Evolutionary conservation across 2,888 invertebrate species (phyloP).

Genomic region (Amorpha juglandis): DNA sequence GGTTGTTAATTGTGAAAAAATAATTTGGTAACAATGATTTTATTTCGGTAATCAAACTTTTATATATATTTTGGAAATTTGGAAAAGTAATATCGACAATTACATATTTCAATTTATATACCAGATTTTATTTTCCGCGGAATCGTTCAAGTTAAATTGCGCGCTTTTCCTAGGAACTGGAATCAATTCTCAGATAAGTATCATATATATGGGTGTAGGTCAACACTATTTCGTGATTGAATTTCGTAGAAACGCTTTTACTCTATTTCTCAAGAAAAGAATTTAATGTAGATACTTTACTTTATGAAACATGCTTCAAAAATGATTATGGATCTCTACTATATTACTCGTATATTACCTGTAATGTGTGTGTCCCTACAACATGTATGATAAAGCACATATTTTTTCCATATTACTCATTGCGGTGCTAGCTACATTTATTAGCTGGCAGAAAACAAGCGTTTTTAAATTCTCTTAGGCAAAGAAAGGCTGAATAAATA

Average conservation of each 20-base stretch:
- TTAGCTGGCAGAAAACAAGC: too few relatives aligned
- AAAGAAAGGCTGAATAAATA: too few relatives aligned
- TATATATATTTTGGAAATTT: background rate
- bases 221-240: slow-evolving; percentile 18
- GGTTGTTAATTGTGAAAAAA: too few relatives aligned
- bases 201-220: slow-evolving; percentile 22
- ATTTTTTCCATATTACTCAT: too few relatives aligned
- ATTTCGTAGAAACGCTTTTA: background rate
- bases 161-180: slow-evolving; percentile 1
- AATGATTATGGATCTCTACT: background rate
- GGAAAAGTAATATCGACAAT: background rate
- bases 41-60: too few relatives aligned
- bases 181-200: slow-evolving; percentile 21
- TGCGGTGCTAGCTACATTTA: too few relatives aligned
- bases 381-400: too few relatives aligned
- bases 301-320: background rate
- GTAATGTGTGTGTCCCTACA: too few relatives aligned
- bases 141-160: slow-evolving; percentile 11
- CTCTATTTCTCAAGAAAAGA: background rate
- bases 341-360: too few relatives aligned
- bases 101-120: background rate
- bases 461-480: too few relatives aligned
- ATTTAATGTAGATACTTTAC: background rate
- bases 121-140: background rate
- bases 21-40: too few relatives aligned